Evolutionary conservation across 1,140 invertebrate genomes (phyloP).

Genomic region (Sesamia nonagrioides): DNA sequence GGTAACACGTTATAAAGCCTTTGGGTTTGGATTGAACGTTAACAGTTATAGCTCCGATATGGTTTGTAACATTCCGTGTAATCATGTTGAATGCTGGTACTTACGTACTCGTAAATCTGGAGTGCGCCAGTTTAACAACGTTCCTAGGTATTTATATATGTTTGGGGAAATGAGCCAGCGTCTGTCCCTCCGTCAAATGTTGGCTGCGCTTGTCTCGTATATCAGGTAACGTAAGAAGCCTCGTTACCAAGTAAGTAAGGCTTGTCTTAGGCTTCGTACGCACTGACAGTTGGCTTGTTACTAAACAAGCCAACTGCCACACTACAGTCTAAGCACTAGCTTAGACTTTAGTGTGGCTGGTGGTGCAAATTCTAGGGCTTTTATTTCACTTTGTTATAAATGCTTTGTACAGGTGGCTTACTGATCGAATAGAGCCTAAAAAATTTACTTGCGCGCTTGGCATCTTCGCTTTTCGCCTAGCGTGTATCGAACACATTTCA

Average conservation of each 20-base stretch:
- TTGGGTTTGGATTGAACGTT: conserved; percentile 40
- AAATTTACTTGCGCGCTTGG: too few species aligned
- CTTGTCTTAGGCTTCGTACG: too few species aligned
- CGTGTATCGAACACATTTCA: too few species aligned
- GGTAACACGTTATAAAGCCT: conserved; percentile 40
- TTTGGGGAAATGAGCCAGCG: not conserved
- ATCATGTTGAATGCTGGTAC: conserved; percentile 40
- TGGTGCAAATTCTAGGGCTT: too few species aligned
- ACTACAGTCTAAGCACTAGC: too few species aligned
- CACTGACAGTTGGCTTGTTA: too few species aligned
- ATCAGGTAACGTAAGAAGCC: conserved; percentile 1
- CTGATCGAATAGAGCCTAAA: too few species aligned
- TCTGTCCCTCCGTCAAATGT: conserved; percentile 19
- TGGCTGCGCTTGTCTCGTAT: not conserved
- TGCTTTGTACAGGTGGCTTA: too few species aligned
- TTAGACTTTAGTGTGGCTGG: too few species aligned
- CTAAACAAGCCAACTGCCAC: too few species aligned
- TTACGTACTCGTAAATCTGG: conserved; percentile 40
- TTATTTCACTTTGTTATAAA: too few species aligned
- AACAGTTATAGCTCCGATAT: conserved; percentile 34
- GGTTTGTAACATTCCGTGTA: conserved; percentile 39
- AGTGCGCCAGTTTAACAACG: conserved; percentile 16
- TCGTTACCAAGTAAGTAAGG: not conserved
- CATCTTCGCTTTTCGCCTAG: too few species aligned
- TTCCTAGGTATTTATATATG: conserved; percentile 24